Evolutionary conservation across 2,888 invertebrate species (phyloP), one percentile per base, ranked within the genome.

Genomic region (Altica lythri): DNA sequence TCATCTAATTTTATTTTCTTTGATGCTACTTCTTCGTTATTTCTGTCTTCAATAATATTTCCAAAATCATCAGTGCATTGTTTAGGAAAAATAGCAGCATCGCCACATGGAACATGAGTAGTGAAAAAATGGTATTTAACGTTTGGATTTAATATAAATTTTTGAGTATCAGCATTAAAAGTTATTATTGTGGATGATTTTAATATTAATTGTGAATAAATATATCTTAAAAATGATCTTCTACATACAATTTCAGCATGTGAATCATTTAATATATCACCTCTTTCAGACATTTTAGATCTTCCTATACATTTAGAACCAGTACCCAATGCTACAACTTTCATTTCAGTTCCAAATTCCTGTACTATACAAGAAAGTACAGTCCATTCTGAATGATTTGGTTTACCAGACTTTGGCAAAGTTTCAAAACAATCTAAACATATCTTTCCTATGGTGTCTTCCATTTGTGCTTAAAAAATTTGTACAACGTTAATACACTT

Each of bases 221-320:
- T 71, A 72, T 89, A 95, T 55, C 89, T 77, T 14, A 94, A 64
- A 68, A 96, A 90, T 0, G 86, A 88, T 65, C 96, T 81, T 63
- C 95, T 81, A 4, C 92, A 88, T 44, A 95, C 77, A 16, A 95
- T 82, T 80, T 97, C 96, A 1, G 95, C 94, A 78, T 97, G 96
- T 29, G 91, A 92, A 74, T 97, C 96, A 72, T 91, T 91, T 9
- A 97, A 68, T 55, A 89, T 79, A 65, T 84, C 83, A 1, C 94
- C 94, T 18, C 72, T 73, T 1, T 78, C 68, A 46, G 85, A 85
- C 78, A 89, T 78, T 72, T 85, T 83, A 2, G 77, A 76, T 50
- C 81, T 79, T 1, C 95, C 94, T 59, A 96, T 82, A 74, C 95
- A 96, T 78, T 95, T 96, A 0, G 95, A 89, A 0, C 96, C 96